Percentiles rank a stretch among this genome's conserved stretches.
Conservation (phyloP, 2,797 vertebrate genomes). For the Spatula clypeata region DNA sequence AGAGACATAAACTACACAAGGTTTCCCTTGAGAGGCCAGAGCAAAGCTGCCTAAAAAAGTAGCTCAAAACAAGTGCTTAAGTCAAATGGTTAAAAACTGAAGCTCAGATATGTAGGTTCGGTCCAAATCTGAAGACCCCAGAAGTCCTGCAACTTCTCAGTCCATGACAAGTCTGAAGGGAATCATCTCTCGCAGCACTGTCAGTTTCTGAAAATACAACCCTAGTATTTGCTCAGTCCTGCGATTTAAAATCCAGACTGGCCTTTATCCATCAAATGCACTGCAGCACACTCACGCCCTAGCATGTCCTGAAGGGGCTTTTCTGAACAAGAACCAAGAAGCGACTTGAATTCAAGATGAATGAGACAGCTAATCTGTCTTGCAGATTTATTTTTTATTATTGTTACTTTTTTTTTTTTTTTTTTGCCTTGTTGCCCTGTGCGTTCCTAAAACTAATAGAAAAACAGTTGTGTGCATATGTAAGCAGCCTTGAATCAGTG, state of each 20-base stretch:
- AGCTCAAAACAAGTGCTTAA: not conserved
- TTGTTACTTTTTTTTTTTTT: too few relatives aligned
- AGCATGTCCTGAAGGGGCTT: not conserved
- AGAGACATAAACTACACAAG: not conserved
- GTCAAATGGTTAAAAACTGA: not conserved
- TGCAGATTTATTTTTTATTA: not conserved
- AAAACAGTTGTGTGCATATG: not conserved
- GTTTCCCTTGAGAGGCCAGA: not conserved
- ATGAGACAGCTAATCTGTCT: not conserved
- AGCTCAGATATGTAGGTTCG: not conserved
- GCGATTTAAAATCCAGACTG: not conserved
- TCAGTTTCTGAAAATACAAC: not conserved
- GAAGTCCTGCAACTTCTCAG: not conserved
- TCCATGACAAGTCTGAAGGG: not conserved
- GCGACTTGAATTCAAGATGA: not conserved
- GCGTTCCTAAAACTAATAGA: not conserved
- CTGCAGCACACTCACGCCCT: not conserved
- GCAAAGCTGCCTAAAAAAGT: not conserved
- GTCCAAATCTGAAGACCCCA: not conserved
- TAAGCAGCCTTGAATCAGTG: constrained; percentile 58
- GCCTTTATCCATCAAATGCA: not conserved
- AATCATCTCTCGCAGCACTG: not conserved
- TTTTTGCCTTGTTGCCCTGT: accelerated
- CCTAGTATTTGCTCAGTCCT: not conserved
- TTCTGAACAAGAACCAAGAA: constrained; percentile 24